phyloP scores from a whole-genome alignment of 2,797 vertebrate genomes.

The Sciurus vulgaris region DNA sequence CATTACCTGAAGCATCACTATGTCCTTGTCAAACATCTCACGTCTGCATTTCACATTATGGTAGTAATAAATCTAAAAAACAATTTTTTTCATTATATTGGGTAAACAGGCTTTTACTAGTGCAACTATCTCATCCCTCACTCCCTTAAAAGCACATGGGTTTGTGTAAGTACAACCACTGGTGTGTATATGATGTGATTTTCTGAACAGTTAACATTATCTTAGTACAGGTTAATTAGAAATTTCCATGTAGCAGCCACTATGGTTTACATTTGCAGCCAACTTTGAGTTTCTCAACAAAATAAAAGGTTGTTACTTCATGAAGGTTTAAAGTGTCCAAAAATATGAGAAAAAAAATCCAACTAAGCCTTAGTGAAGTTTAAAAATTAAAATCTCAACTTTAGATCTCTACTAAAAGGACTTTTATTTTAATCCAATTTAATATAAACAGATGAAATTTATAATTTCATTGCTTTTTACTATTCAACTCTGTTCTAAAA shows the following conservation, averaged over 20 bases:
- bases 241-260: not conserved
- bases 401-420: constrained; percentile 37
- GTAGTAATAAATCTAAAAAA: constrained; percentile 97
- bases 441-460: constrained; percentile 41
- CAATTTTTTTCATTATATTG: not conserved
- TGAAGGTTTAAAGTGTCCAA: not conserved
- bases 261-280: not conserved
- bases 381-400: constrained; percentile 59
- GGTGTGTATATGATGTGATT: not conserved
- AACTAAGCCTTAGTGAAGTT: not conserved
- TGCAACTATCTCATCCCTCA: not conserved
- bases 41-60: constrained; percentile 98
- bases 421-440: constrained; percentile 35
- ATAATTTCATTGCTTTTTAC: not conserved
- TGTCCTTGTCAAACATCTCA: constrained; percentile 99
- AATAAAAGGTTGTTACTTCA: not conserved
- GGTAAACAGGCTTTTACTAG: constrained; percentile 25
- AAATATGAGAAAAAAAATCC: not conserved
- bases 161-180: not conserved
- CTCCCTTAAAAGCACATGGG: not conserved
- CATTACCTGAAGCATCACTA: constrained; percentile 97
- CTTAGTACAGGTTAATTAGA: constrained; percentile 1
- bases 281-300: constrained; percentile 40
- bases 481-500: constrained; percentile 21
- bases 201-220: not conserved